Conservation (phyloP, 2,888 invertebrate species). For the Margaritifera margaritifera region DNA sequence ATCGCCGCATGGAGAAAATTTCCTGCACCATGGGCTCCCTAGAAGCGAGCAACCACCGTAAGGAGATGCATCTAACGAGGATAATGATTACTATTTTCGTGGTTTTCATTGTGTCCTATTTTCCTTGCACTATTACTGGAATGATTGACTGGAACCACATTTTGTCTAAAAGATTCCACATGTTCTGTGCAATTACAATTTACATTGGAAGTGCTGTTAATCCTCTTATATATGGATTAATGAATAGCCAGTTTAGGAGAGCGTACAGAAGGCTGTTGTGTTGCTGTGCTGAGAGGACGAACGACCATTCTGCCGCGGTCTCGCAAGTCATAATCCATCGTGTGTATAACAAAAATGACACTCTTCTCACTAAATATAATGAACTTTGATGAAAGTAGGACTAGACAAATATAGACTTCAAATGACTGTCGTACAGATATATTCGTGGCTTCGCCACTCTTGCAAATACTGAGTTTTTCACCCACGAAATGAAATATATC, state of each 20-base stretch:
- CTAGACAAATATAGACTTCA: too few relatives aligned
- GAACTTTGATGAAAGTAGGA: too few relatives aligned
- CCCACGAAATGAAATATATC: too few relatives aligned
- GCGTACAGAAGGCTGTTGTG: slow-evolving; percentile 80
- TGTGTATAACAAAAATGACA: too few relatives aligned
- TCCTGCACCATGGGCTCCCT: slow-evolving; percentile 3
- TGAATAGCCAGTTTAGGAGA: slow-evolving; percentile 86
- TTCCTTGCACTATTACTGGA: slow-evolving; percentile 90
- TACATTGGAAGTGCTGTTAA: slow-evolving; percentile 94
- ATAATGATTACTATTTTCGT: slow-evolving; percentile 91
- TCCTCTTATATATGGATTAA: slow-evolving; percentile 91
- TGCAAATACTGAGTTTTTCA: too few relatives aligned
- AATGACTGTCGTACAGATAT: too few relatives aligned
- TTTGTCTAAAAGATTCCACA: slow-evolving; percentile 77
- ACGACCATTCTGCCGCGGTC: too few relatives aligned
- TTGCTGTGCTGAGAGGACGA: slow-evolving; percentile 8
- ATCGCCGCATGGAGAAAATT: slow-evolving; percentile 16
- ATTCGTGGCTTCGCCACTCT: too few relatives aligned
- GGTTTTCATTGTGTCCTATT: slow-evolving; percentile 88
- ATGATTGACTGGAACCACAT: slow-evolving; percentile 88
- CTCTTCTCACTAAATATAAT: too few relatives aligned
- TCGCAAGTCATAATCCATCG: too few relatives aligned
- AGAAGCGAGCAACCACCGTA: slow-evolving; percentile 16
- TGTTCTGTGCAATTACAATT: slow-evolving; percentile 87
- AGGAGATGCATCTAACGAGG: slow-evolving; percentile 78